phyloP scores from a whole-genome alignment of 2,888 invertebrate genomes.

The Catocala nupta region DNA sequence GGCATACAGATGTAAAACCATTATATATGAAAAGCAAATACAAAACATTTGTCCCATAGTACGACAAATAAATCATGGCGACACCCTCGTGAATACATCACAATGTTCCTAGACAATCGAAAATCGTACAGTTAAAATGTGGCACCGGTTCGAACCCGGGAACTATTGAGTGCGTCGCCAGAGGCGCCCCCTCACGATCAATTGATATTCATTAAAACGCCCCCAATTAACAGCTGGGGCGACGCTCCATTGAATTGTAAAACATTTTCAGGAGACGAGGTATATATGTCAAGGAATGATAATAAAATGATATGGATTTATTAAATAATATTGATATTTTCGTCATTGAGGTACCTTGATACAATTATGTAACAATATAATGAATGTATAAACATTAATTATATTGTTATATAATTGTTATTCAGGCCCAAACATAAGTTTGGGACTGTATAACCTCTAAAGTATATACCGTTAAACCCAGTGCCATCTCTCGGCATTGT shows the following conservation, averaged over 20 bases:
- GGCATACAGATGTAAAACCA: too few relatives aligned
- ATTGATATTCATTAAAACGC: constrained; percentile 78
- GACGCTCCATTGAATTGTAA: constrained; percentile 73
- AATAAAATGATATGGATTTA: constrained; percentile 15
- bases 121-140: constrained; percentile 20
- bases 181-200: constrained; percentile 56
- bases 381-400: too few relatives aligned
- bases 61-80: not conserved
- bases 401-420: too few relatives aligned
- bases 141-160: constrained; percentile 22
- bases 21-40: too few relatives aligned
- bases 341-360: too few relatives aligned
- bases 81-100: constrained; percentile 10
- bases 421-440: too few relatives aligned
- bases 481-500: too few relatives aligned
- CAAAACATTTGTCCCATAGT: not conserved
- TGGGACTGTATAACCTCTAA: too few relatives aligned
- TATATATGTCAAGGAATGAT: constrained; percentile 48
- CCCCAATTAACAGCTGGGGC: constrained; percentile 71
- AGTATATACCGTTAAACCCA: too few relatives aligned
- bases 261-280: constrained; percentile 64
- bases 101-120: constrained; percentile 14
- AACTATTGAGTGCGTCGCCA: constrained; percentile 37
- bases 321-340: too few relatives aligned
- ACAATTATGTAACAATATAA: too few relatives aligned